Conservation (phyloP, 2,888 invertebrate species). For the Leptinotarsa tumamoca region DNA sequence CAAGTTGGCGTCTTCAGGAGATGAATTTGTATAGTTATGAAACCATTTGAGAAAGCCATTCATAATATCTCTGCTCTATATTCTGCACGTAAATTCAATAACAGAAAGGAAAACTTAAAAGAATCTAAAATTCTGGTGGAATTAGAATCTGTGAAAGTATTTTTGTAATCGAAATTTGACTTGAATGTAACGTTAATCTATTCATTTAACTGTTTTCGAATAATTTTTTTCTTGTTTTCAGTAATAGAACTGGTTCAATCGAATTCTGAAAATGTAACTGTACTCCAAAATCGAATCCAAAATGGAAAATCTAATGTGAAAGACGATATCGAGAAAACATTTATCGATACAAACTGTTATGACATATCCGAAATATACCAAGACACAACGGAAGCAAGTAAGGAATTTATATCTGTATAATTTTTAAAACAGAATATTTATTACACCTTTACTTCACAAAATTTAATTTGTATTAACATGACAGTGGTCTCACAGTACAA, state of each 20-base stretch:
- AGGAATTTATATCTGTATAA: not conserved
- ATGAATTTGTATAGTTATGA: too few species aligned
- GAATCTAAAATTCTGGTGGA: too few species aligned
- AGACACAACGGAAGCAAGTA: constrained; percentile 38
- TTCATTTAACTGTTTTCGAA: not conserved
- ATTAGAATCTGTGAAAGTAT: not conserved
- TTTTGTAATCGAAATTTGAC: not conserved
- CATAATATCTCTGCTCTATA: too few species aligned
- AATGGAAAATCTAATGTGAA: constrained; percentile 63
- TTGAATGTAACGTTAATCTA: not conserved
- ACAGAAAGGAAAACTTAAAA: too few species aligned
- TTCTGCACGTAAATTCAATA: too few species aligned
- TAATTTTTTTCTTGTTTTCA: constrained; percentile 50
- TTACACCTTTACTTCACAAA: too few species aligned
- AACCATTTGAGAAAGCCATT: too few species aligned
- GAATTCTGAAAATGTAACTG: constrained; percentile 56
- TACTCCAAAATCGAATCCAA: constrained; percentile 59
- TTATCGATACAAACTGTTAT: constrained; percentile 16
- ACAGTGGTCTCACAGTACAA: too few species aligned
- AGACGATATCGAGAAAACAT: constrained; percentile 30
- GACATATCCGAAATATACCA: constrained; percentile 50
- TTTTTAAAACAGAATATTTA: not conserved
- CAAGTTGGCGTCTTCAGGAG: too few species aligned
- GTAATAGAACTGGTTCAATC: constrained; percentile 65
- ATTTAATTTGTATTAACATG: too few species aligned